Evolutionary conservation across 2,888 invertebrate species (phyloP), one percentile per base, ranked within the genome.

Genomic region (Ichneumoninae sp.): DNA sequence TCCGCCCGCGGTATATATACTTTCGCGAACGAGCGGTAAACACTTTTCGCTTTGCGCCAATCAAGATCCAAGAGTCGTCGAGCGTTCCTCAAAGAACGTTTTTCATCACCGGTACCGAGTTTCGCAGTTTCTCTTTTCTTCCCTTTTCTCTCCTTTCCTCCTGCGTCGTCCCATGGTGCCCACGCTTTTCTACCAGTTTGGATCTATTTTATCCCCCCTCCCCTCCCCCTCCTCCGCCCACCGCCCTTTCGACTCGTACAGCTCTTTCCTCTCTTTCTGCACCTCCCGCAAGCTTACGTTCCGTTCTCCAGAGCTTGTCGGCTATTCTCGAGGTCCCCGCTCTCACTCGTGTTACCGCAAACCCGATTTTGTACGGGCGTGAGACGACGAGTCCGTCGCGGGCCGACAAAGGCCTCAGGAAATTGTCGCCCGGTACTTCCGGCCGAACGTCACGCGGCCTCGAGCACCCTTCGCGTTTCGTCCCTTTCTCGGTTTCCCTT

Each of bases 381-480:
- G 57, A 52, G 65, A 71, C 71, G 71, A 69, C 77, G 77, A 71
- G 79, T 52, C 47, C 71, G 69, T 40, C 57, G 71, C 57, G 70
- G 44, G 54, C 70, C 86, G 83, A 86, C 86, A 87, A 87, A 87
- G 86, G 80, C 78, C 52, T 57, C 83, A 86, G 86, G 87, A 87
- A 87, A 87, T 87, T 87, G 87, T 86, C 87, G 86, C 81, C 86
- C 83, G 77, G 85, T 72, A 86, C 86, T 86, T 87, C 86, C 87
- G 86, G 83, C 66, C 81, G 52, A 52, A 72, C 84, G 80, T 81
- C 83, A 71, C 75, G 81, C 65, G 70, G 78, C 69, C 70, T 79
- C 74, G 68, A 80, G 81, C 69, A 79, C 72, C 44, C n/a, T 62
- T 50, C 52, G 19, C n/a, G n/a, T 40, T 13, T n/a, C 68, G 19